Conservation (phyloP, 2,888 invertebrate species). For the Coenonympha arcania region DNA sequence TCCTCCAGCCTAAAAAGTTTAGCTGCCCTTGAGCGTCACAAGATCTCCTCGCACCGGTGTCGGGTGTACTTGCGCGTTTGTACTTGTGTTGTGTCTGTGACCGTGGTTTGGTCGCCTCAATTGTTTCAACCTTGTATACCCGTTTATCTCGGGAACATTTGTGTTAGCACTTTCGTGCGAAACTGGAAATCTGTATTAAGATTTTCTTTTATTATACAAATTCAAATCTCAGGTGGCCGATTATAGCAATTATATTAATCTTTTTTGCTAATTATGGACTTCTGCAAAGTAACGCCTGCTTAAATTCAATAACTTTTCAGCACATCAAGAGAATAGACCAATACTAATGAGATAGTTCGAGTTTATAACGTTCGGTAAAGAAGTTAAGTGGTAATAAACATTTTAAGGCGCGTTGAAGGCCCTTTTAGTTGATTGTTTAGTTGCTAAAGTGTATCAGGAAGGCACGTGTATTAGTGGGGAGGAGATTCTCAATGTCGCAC, state of each 20-base stretch:
- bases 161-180: conserved; percentile 29
- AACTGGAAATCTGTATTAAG: conserved; percentile 6
- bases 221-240: too few relatives aligned
- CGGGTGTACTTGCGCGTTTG: conserved; percentile 2
- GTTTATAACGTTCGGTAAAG: too few relatives aligned
- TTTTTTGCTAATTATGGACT: too few relatives aligned
- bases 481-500: conserved; percentile 60
- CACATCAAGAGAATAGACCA: too few relatives aligned
- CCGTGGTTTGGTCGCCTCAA: conserved; percentile 49
- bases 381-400: too few relatives aligned
- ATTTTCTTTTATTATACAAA: not conserved
- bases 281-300: too few relatives aligned
- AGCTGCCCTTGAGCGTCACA: conserved; percentile 14
- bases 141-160: conserved; percentile 36
- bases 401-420: too few relatives aligned
- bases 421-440: not conserved
- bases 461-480: conserved; percentile 16
- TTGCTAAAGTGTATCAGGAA: conserved; percentile 17
- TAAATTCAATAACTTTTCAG: too few relatives aligned
- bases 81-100: conserved; percentile 35
- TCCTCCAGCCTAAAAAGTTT: conserved; percentile 3
- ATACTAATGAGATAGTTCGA: too few relatives aligned
- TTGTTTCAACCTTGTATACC: conserved; percentile 63
- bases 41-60: conserved; percentile 7
- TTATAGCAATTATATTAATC: too few relatives aligned